These are phyloP conservation scores for Scartelaos histophorus DNA, from an alignment of 2,113 vertebrate species.

Conservation along the genomic window DNA sequence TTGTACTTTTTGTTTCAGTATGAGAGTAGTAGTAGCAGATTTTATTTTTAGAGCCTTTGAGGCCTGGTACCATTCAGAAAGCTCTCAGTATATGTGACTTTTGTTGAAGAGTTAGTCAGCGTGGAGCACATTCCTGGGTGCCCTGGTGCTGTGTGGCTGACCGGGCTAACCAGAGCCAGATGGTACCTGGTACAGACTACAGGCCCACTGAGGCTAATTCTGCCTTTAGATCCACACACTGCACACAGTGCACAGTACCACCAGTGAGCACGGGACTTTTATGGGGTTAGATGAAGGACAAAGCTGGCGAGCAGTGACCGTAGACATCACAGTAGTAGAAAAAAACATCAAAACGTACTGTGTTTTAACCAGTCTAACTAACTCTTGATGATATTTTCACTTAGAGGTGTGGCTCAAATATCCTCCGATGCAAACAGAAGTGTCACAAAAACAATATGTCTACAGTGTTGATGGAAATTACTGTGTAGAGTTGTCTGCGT, in stretches of 20 bases:
- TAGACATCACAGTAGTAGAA: neutral
- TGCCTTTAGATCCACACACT: constrained; percentile 70
- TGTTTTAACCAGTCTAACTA: neutral
- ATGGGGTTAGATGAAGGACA: constrained; percentile 32
- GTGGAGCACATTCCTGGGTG: constrained; percentile 30
- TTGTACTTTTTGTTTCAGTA: neutral
- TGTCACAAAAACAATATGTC: constrained; percentile 19
- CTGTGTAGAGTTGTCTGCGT: constrained; percentile 41
- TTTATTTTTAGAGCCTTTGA: neutral
- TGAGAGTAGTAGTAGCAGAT: neutral
- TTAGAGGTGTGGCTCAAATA: constrained; percentile 35
- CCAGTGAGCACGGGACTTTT: constrained; percentile 56
- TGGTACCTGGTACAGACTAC: constrained; percentile 72
- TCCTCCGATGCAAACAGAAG: constrained; percentile 45
- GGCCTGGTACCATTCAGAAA: neutral
- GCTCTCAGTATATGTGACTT: constrained; percentile 13
- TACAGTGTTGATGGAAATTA: constrained; percentile 68
- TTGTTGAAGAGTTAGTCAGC: constrained; percentile 26
- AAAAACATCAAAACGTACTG: neutral
- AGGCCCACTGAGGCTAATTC: constrained; percentile 58
- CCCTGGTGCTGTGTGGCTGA: constrained; percentile 35
- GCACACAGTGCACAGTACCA: constrained; percentile 64
- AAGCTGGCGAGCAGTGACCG: neutral
- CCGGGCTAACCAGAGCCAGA: constrained; percentile 71
- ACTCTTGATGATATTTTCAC: constrained; percentile 40